Percentiles rank a stretch among this genome's conserved stretches.
These are phyloP conservation scores for Natator depressus DNA, from an alignment of 2,113 vertebrate genomes.

Conservation along the genomic window DNA sequence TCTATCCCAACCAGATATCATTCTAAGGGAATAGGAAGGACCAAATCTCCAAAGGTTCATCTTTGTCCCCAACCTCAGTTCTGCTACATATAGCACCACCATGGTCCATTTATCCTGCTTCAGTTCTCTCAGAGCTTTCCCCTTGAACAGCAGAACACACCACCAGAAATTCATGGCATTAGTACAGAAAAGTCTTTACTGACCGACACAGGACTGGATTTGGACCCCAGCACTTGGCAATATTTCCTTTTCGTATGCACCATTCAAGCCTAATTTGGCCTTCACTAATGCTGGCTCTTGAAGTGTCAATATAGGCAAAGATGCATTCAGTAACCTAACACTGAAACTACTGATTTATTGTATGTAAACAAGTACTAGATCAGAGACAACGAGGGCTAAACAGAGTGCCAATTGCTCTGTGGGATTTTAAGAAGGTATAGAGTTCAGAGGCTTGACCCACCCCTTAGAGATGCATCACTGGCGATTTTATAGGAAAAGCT, in stretches of 20 bases:
- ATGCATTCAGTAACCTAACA: not conserved
- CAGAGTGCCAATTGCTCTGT: not conserved
- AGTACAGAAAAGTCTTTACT: not conserved
- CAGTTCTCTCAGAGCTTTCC: not conserved
- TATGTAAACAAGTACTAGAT: not conserved
- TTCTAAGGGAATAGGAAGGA: not conserved
- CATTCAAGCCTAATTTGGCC: not conserved
- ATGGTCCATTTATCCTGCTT: not conserved
- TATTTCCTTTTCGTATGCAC: not conserved
- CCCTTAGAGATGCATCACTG: not conserved
- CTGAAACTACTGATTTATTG: not conserved
- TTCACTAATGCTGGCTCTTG: not conserved
- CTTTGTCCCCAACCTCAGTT: not conserved
- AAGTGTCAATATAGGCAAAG: not conserved
- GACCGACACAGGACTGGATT: not conserved
- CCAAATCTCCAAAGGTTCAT: not conserved
- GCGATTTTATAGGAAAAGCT: not conserved
- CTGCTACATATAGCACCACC: not conserved
- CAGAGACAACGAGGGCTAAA: not conserved
- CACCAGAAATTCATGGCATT: no score
- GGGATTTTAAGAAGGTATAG: slow-evolving; percentile 26
- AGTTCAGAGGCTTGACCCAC: not conserved
- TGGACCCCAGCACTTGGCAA: fast-evolving
- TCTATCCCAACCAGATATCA: not conserved
- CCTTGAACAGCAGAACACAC: no score